Evolutionary conservation across 1,140 invertebrate species (phyloP).

Genomic region (Aphelinus certus): DNA sequence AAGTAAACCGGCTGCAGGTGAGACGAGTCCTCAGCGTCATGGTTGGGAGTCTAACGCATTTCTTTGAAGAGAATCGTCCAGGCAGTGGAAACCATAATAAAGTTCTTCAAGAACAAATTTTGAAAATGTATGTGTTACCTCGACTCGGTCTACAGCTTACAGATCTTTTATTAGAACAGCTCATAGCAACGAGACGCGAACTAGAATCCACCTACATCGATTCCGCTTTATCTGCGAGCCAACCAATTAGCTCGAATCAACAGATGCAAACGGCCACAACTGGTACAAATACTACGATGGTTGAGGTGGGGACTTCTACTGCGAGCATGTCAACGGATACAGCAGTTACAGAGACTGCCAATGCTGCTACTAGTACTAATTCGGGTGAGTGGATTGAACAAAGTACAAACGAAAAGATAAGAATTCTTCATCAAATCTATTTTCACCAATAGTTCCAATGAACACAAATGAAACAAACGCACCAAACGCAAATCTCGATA

Average conservation of each 20-base stretch:
- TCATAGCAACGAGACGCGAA: conserved; percentile 49
- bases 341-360: neutral
- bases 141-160: conserved; percentile 60
- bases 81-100: conserved; percentile 48
- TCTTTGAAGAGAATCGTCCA: conserved; percentile 57
- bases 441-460: too few species aligned
- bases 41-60: conserved; percentile 58
- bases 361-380: neutral
- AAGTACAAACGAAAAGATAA: too few species aligned
- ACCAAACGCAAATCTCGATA: neutral
- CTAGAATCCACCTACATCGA: conserved; percentile 31
- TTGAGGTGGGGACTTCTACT: conserved; percentile 3
- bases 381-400: neutral
- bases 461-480: neutral
- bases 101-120: conserved; percentile 52
- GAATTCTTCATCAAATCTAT: too few species aligned
- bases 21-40: conserved; percentile 57
- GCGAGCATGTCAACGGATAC: neutral
- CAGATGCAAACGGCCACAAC: neutral
- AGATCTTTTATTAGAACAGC: conserved; percentile 57
- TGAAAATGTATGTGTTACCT: conserved; percentile 53
- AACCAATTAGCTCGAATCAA: conserved; percentile 4
- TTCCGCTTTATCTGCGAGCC: conserved; percentile 15
- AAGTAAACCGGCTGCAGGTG: conserved; percentile 50
- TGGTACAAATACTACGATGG: neutral